Conservation (phyloP, 2,797 vertebrate genomes). For the Phataginus tetradactyla region DNA sequence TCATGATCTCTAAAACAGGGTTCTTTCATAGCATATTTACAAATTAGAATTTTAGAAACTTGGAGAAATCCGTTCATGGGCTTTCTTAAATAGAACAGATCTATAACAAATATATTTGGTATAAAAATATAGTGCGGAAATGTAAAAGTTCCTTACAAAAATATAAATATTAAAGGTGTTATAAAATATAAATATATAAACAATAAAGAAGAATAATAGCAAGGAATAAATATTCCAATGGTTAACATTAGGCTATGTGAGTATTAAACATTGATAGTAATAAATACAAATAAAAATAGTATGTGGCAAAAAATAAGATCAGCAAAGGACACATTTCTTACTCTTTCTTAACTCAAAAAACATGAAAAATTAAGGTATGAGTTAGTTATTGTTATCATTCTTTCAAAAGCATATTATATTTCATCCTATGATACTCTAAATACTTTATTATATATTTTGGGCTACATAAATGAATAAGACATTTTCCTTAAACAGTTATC, state of each 20-base stretch:
- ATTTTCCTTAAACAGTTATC: not conserved
- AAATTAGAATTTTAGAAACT: not conserved
- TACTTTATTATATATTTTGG: not conserved
- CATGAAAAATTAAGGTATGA: not conserved
- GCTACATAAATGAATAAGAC: not conserved
- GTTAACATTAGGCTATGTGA: not conserved
- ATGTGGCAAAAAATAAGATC: not conserved
- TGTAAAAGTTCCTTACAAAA: not conserved
- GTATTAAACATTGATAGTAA: not conserved
- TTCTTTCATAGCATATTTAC: not conserved
- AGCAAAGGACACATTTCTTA: not conserved
- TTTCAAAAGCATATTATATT: not conserved
- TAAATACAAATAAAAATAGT: not conserved
- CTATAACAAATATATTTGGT: not conserved
- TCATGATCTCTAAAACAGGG: not conserved
- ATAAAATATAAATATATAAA: not conserved
- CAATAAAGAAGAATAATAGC: not conserved
- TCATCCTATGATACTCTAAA: not conserved
- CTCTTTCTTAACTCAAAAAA: not conserved
- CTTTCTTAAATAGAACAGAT: not conserved
- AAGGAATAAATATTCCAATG: not conserved
- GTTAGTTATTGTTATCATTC: not conserved
- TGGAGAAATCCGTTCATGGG: not conserved
- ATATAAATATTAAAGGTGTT: not conserved
- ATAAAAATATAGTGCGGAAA: not conserved